Percentiles rank a stretch among this genome's conserved stretches.
These are phyloP conservation scores for Danio kyathit DNA, from an alignment of 2,797 vertebrate genomes.

Conservation along the genomic window DNA sequence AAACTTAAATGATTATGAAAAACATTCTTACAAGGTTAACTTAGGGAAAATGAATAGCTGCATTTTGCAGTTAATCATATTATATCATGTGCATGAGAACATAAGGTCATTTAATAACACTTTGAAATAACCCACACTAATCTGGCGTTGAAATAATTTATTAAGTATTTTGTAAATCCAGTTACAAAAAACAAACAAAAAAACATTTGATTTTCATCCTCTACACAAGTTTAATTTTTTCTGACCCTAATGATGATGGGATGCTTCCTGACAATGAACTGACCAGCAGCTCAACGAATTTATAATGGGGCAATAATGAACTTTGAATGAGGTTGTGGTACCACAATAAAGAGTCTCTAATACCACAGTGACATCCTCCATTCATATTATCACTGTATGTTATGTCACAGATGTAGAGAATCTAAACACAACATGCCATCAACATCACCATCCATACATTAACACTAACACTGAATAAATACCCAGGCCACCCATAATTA, in stretches of 20 bases:
- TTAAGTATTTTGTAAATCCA: constrained; percentile 93
- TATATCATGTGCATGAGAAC: background rate
- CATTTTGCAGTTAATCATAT: background rate
- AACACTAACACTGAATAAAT: constrained; percentile 76
- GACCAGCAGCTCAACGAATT: constrained; percentile 86
- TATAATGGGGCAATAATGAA: constrained; percentile 65
- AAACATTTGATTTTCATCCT: constrained; percentile 56
- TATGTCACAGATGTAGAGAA: background rate
- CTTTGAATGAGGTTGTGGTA: background rate
- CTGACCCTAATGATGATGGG: constrained; percentile 66
- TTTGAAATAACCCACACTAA: constrained; percentile 13
- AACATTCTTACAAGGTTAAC: background rate
- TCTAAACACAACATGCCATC: constrained; percentile 10
- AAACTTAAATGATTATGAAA: background rate
- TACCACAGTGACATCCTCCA: constrained; percentile 16
- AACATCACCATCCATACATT: constrained; percentile 42
- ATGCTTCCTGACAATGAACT: constrained; percentile 75
- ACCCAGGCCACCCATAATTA: constrained; percentile 66
- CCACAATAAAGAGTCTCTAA: background rate
- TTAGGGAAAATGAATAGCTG: background rate
- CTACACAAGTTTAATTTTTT: constrained; percentile 78
- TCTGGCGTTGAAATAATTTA: constrained; percentile 91
- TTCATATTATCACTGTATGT: constrained; percentile 20
- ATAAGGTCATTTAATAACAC: background rate
- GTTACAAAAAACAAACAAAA: constrained; percentile 85